Evolutionary conservation across 2,113 vertebrate species (phyloP), one percentile per base, ranked within the genome.

Genomic region (Sciurus niger): DNA sequence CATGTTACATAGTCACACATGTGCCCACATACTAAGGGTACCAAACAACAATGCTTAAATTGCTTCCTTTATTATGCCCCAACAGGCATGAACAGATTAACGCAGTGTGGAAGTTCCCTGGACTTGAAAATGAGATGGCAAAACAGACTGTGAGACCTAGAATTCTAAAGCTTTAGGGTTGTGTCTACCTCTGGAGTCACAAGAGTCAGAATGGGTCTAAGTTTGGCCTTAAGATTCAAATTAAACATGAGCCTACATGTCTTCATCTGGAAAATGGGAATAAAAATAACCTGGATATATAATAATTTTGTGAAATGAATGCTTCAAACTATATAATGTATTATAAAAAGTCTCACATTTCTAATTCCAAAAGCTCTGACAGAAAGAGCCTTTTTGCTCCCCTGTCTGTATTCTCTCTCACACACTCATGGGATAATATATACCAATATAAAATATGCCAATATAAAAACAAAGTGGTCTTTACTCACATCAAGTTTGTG

Each of bases 171-270:
- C 43, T 40, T 51, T 22, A 70, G 63, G 55, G 4, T 1, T 53
- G 37, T 14, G 7, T 46, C 12, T 30, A 43, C 28, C 10, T 43
- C 51, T 78, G 40, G 63, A 63, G 40, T 74, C 11, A 0, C 53
- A 87, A 67, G 34, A 58, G 80, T 92, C 60, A 70, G 53, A 18
- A 63, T 1, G 6, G 25, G 9, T 65, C 32, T n/a, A 84, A 51
- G 12, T 94, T 77, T 94, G 46, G n/a, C 2, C 34, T 63, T 55
- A 60, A 9, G 79, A 77, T 92, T 95, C 37, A 72, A 11, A 92
- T 58, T 6, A 70, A 20, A 78, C 87, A 32, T 80, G 32, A 84
- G 17, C 4, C 48, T 40, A 90, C 84, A 43, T 55, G 5, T 46
- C 40, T 93, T 94, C 37, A 70, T 72, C 40, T 63, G 8, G 58